Evolutionary conservation across 2,113 vertebrate genomes (phyloP).

Genomic region (Megalops atlanticus): DNA sequence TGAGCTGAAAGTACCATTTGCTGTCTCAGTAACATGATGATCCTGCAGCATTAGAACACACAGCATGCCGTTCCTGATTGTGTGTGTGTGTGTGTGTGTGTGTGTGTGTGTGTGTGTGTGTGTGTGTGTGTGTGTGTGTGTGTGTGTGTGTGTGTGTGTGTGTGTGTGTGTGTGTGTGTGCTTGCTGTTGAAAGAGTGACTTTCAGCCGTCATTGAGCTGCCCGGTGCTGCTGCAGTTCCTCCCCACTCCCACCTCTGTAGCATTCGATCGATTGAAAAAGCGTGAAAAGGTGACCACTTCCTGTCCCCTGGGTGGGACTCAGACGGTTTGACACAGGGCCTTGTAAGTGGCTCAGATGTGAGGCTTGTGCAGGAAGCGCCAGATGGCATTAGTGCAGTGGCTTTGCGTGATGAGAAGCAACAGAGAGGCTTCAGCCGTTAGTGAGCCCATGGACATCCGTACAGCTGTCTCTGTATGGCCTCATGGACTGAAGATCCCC

Average conservation of each 20-base stretch:
- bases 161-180: background rate
- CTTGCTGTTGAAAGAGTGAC: too few relatives aligned
- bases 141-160: too few relatives aligned
- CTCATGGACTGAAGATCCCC: too few relatives aligned
- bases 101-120: too few relatives aligned
- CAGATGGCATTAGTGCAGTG: background rate
- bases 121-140: too few relatives aligned
- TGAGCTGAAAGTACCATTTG: background rate
- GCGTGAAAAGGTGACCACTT: background rate
- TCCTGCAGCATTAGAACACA: too few relatives aligned
- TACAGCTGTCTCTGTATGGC: too few relatives aligned
- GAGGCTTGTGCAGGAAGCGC: background rate
- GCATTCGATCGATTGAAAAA: background rate
- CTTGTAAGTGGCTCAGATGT: too few relatives aligned
- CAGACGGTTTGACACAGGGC: background rate
- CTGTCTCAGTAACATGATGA: too few relatives aligned
- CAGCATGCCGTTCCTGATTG: too few relatives aligned
- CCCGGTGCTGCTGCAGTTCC: background rate
- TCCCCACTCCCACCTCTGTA: background rate
- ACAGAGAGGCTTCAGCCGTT: too few relatives aligned
- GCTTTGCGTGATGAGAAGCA: background rate
- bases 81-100: background rate
- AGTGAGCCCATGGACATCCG: too few relatives aligned
- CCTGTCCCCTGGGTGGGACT: background rate
- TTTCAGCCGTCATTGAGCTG: background rate